phyloP scores from a whole-genome alignment of 2,797 vertebrate genomes.

The Notolabrus celidotus region DNA sequence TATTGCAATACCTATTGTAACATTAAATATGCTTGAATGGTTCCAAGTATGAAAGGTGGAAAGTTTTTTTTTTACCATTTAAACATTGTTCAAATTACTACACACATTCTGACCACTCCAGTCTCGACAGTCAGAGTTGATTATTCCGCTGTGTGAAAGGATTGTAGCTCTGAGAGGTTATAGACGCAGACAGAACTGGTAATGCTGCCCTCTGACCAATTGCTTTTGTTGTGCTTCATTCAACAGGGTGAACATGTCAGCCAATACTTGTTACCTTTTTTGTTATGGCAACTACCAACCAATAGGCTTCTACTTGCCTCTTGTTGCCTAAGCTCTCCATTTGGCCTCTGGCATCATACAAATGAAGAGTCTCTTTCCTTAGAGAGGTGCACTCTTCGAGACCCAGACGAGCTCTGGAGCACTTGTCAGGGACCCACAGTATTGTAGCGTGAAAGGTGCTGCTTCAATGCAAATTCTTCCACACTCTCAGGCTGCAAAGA shows the following conservation, averaged over 20 bases:
- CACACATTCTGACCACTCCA: slow-evolving; percentile 5
- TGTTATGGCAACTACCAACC: slow-evolving; percentile 81
- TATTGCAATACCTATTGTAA: too few relatives aligned
- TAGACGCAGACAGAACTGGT: slow-evolving; percentile 45
- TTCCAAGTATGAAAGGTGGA: too few relatives aligned
- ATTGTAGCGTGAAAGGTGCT: slow-evolving; percentile 80
- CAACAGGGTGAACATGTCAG: slow-evolving; percentile 75
- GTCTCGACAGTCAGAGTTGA: slow-evolving; percentile 2
- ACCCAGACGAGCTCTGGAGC: slow-evolving; percentile 67
- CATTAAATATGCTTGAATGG: too few relatives aligned
- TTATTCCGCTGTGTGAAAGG: slow-evolving; percentile 39
- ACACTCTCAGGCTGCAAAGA: slow-evolving; percentile 78
- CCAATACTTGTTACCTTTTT: slow-evolving; percentile 76
- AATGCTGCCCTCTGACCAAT: slow-evolving; percentile 71
- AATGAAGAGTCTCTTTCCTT: slow-evolving; percentile 77
- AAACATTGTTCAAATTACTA: slow-evolving; percentile 2
- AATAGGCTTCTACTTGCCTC: slow-evolving; percentile 79
- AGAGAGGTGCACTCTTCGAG: slow-evolving; percentile 69
- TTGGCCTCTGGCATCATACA: slow-evolving; percentile 79
- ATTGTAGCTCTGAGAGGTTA: slow-evolving; percentile 43
- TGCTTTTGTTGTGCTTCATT: slow-evolving; percentile 77
- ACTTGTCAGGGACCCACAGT: slow-evolving; percentile 75
- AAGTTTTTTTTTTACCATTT: slow-evolving; percentile 14
- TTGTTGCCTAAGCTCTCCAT: slow-evolving; percentile 76
- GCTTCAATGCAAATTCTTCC: slow-evolving; percentile 82